Evolutionary conservation across 2,113 vertebrate species (phyloP), one percentile per base, ranked within the genome.

Genomic region (Spheniscus mendiculus): DNA sequence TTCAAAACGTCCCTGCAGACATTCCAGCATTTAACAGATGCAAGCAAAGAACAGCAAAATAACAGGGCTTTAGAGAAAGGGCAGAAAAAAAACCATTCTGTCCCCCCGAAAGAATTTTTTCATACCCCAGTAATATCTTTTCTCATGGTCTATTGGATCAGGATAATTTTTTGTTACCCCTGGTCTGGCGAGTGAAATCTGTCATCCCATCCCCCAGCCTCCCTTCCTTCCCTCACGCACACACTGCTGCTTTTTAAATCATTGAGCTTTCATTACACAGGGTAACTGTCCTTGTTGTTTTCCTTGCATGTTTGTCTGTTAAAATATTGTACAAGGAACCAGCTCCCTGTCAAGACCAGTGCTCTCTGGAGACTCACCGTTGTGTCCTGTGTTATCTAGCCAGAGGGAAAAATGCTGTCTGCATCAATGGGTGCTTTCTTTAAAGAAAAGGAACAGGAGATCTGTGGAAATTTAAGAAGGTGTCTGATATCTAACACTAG

Each of bases 11-110:
- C 97, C 93, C 98, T 96, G 72, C 95, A 98, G 97, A 97, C 96
- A 97, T 97, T 95, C 89, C 90, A 98, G 95, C 76, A 73, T 97
- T 98, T 98, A 97, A 97, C 96, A 97, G 97, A 98, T 94, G 97
- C 79, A 38, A 95, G 95, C 58, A 91, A 96, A 95, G 79, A 98
- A 87, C 88, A 93, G 78, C 65, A 96, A 94, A 97, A 97, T 90
- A 97, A 89, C 69, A 96, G 70, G 86, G 83, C 87, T 97, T 97
- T 83, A 87, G 70, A 92, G 83, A 81, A 97, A 96, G 84, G 73
- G 84, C 47, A 96, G 49, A 84, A 94, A 83, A 83, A 82, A 66
- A 89, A 29, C 47, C 45, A 63, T 83, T 91, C 63, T 91, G 27
- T 69, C 89, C 83, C 65, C 87, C 32, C 0, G 0, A 61, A 93